Percentiles rank a stretch among this genome's conserved stretches.
These are phyloP conservation scores for Riparia riparia DNA, from an alignment of 2,113 vertebrate genomes.

Conservation along the genomic window DNA sequence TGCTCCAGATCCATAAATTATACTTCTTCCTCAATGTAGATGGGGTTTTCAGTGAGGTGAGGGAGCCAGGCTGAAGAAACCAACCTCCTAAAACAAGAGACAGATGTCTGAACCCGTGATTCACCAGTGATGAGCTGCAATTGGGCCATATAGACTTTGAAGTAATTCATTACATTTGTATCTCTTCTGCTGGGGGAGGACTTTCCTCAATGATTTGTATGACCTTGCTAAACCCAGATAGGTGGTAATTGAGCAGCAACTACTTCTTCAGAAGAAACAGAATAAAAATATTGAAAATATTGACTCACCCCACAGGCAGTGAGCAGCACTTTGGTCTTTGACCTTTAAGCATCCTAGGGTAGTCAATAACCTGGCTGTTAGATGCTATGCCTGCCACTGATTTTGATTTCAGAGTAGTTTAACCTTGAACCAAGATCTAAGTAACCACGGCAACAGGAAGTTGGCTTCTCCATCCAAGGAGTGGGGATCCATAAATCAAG, in stretches of 20 bases:
- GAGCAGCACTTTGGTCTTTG: conserved; percentile 79
- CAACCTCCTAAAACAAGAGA: not conserved
- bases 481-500: conserved; percentile 84
- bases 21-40: not conserved
- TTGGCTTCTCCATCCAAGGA: conserved; percentile 72
- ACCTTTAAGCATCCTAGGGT: conserved; percentile 79
- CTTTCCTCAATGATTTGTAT: conserved; percentile 64
- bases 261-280: conserved; percentile 73
- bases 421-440: conserved; percentile 83
- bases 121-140: not conserved
- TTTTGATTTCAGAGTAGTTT: conserved; percentile 82
- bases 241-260: conserved; percentile 75
- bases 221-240: conserved; percentile 74
- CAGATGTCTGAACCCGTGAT: not conserved
- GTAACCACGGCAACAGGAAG: conserved; percentile 87
- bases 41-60: not conserved
- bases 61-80: not conserved
- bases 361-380: conserved; percentile 80
- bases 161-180: conserved; percentile 44
- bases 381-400: conserved; percentile 72
- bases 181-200: not conserved
- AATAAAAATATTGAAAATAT: conserved; percentile 84
- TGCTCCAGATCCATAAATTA: not conserved
- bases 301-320: conserved; percentile 78
- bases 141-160: conserved; percentile 15